Evolutionary conservation across 2,113 vertebrate species (phyloP).

Genomic region (Gasterosteus aculeatus): DNA sequence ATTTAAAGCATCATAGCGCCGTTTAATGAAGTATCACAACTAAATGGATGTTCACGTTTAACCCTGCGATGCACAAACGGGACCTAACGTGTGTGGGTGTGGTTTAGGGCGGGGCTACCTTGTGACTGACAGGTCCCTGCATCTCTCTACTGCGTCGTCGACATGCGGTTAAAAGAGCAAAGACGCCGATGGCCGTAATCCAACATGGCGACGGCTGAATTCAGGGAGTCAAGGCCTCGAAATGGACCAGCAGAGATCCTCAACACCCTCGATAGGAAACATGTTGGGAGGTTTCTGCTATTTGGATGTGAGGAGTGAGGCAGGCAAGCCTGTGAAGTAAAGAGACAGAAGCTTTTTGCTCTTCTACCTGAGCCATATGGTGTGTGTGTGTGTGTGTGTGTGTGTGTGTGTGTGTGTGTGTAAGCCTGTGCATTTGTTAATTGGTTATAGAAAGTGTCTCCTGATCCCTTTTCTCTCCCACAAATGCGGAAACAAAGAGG

Average conservation of each 20-base stretch:
- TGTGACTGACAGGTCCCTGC: background rate
- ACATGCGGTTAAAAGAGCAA: background rate
- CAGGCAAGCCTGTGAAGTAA: constrained; percentile 10
- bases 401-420: background rate
- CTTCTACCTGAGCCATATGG: constrained; percentile 4
- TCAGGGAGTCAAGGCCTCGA: too few relatives aligned
- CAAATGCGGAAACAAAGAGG: background rate
- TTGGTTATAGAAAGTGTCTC: constrained; percentile 10
- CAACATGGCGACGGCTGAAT: too few relatives aligned
- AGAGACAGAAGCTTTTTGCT: constrained; percentile 15
- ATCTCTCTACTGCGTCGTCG: background rate
- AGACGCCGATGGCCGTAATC: background rate
- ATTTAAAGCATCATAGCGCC: background rate
- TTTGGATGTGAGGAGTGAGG: background rate
- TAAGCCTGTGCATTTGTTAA: background rate
- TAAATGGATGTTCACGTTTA: background rate
- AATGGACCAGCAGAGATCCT: background rate
- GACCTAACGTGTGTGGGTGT: background rate
- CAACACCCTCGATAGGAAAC: background rate
- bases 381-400: background rate
- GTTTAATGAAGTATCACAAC: background rate
- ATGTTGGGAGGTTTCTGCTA: background rate
- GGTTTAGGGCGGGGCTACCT: background rate
- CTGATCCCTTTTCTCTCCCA: constrained; percentile 8
- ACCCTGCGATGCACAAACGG: background rate